Evolutionary conservation across 2,797 vertebrate genomes (phyloP).

Genomic region (Amblyopsis hoosieri): DNA sequence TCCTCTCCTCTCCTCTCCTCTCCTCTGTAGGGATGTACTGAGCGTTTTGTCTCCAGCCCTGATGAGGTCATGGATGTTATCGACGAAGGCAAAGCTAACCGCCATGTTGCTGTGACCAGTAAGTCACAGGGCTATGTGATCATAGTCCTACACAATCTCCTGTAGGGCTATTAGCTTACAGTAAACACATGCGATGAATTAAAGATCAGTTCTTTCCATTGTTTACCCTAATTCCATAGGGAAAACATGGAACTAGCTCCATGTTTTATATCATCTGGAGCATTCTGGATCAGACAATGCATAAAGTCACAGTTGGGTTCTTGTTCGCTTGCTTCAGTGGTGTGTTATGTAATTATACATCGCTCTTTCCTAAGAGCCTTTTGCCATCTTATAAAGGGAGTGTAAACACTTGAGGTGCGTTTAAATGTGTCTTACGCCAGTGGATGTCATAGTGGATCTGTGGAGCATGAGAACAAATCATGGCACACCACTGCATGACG

Average conservation of each 20-base stretch:
- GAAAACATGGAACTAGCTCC: too few species aligned
- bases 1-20: not conserved
- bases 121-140: slow-evolving; percentile 57
- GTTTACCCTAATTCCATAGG: too few species aligned
- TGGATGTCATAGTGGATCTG: slow-evolving; percentile 3
- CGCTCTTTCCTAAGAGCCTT: not conserved
- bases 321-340: too few species aligned
- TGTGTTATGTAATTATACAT: not conserved
- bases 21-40: slow-evolving; percentile 88
- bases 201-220: too few species aligned
- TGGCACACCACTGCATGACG: not conserved
- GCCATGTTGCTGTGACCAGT: slow-evolving; percentile 97
- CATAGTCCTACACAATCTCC: too few species aligned
- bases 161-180: too few species aligned
- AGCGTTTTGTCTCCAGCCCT: slow-evolving; percentile 96
- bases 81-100: slow-evolving; percentile 93
- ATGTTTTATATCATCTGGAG: too few species aligned
- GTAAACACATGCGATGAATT: too few species aligned
- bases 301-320: slow-evolving; percentile 34
- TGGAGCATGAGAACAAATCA: slow-evolving; percentile 5
- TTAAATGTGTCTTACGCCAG: not conserved
- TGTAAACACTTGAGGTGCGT: not conserved
- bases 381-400: slow-evolving; percentile 14
- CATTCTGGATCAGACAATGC: slow-evolving; percentile 10
- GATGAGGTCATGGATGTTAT: slow-evolving; percentile 98